A percentile compares a stretch with the other conserved stretches of the same genome.
Conservation (phyloP, 2,888 invertebrate species). For the Leptinotarsa tumamoca region DNA sequence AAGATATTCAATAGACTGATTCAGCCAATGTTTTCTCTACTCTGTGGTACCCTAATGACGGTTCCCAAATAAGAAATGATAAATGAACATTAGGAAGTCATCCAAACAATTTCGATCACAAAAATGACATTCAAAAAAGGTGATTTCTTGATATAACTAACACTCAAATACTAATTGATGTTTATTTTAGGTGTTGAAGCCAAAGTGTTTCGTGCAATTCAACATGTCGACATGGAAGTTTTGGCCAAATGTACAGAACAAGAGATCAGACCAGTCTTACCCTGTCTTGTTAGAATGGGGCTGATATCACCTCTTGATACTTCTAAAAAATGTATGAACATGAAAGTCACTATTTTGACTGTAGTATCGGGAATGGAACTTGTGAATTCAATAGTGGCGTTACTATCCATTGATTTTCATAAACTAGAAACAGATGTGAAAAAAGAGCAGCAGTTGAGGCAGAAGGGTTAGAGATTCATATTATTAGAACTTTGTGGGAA, state of each 20-base stretch:
- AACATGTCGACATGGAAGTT: constrained; percentile 83
- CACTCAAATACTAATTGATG: not conserved
- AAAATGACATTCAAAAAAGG: constrained; percentile 52
- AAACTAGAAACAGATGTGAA: constrained; percentile 91
- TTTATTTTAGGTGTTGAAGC: constrained; percentile 68
- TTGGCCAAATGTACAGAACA: constrained; percentile 79
- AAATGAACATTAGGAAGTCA: no score
- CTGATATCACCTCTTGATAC: constrained; percentile 88
- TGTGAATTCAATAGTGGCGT: constrained; percentile 93
- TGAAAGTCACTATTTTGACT: constrained; percentile 86
- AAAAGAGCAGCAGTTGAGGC: constrained; percentile 89
- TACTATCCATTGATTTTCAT: constrained; percentile 94
- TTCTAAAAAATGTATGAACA: constrained; percentile 84
- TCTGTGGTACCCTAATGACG: no score
- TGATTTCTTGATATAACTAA: not conserved
- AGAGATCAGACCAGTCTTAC: constrained; percentile 90
- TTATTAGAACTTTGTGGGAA: no score
- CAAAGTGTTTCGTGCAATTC: constrained; percentile 82
- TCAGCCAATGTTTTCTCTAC: no score
- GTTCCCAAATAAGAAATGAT: no score
- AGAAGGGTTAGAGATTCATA: constrained; percentile 69
- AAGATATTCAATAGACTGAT: no score
- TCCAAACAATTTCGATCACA: not conserved
- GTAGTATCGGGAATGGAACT: constrained; percentile 91
- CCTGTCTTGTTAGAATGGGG: constrained; percentile 94